Evolutionary conservation across 2,113 vertebrate species (phyloP).

Genomic region (Mus spicilegus): DNA sequence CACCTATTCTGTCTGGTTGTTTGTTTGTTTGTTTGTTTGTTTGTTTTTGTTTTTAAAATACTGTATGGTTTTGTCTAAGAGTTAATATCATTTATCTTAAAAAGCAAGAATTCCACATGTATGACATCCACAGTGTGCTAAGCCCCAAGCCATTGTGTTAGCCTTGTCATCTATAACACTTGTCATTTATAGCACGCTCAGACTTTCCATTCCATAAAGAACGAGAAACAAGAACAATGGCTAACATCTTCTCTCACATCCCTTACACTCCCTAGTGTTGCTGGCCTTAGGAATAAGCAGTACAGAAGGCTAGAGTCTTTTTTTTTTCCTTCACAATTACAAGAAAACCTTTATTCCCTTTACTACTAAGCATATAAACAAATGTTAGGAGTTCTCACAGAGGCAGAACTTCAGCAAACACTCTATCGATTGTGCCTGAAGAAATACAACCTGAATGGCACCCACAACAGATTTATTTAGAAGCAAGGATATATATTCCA

Average conservation of each 20-base stretch:
- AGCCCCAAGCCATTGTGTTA: not conserved
- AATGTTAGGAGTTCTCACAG: not conserved
- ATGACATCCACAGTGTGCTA: not conserved
- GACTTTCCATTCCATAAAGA: not conserved
- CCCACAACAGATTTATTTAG: not conserved
- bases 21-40: not conserved
- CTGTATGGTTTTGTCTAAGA: not conserved
- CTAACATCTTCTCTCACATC: not conserved
- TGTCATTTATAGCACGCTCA: not conserved
- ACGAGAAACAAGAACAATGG: constrained; percentile 2
- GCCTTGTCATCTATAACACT: not conserved
- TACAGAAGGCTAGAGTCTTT: not conserved
- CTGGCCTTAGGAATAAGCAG: not conserved
- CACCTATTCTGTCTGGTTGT: not conserved
- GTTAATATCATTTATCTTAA: constrained; percentile 13
- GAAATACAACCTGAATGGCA: constrained; percentile 10
- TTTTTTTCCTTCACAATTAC: not conserved
- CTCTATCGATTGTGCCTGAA: not conserved
- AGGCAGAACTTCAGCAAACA: constrained; percentile 26
- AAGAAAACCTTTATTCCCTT: constrained; percentile 14
- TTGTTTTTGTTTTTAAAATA: not conserved
- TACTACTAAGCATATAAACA: constrained; percentile 49
- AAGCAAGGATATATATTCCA: not conserved
- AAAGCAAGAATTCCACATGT: not conserved
- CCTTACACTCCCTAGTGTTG: not conserved